Percentiles rank a stretch among this genome's conserved stretches.
phyloP scores from a whole-genome alignment of 2,888 invertebrate species.

The Cheilosia pagana region DNA sequence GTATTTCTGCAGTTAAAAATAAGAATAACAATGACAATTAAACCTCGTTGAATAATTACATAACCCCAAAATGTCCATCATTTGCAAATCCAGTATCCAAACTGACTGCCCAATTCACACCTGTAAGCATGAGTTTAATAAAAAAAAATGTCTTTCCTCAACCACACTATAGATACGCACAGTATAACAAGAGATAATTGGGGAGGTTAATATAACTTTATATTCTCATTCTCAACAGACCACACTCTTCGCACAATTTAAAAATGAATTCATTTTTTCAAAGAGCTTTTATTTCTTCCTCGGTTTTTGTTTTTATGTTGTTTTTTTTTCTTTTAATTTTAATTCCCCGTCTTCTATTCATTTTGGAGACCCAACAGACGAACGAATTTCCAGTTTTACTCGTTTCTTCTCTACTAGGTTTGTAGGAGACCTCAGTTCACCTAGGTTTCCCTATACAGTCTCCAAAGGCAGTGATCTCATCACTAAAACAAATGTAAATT shows the following conservation, averaged over 20 bases:
- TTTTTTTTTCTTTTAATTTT: neutral
- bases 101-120: too few relatives aligned
- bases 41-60: too few relatives aligned
- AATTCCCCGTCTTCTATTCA: slow-evolving; percentile 13
- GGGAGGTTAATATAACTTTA: neutral
- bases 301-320: neutral
- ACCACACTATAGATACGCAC: too few relatives aligned
- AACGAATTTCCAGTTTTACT: slow-evolving; percentile 47
- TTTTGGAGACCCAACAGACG: slow-evolving; percentile 39
- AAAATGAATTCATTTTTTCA: slow-evolving; percentile 9
- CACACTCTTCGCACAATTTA: slow-evolving; percentile 11
- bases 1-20: too few relatives aligned
- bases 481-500: slow-evolving; percentile 56
- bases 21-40: too few relatives aligned
- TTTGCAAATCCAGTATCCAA: too few relatives aligned
- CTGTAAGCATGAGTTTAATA: too few relatives aligned
- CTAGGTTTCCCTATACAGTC: slow-evolving; percentile 26
- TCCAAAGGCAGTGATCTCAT: slow-evolving; percentile 51
- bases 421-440: slow-evolving; percentile 11
- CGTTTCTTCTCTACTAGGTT: slow-evolving; percentile 15
- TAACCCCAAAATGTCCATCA: too few relatives aligned
- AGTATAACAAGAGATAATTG: too few relatives aligned
- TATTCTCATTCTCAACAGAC: slow-evolving; percentile 20
- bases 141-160: too few relatives aligned
- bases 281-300: slow-evolving; percentile 28